A percentile compares a stretch with the other conserved stretches of the same genome.
These are phyloP conservation scores for Ophraella communa DNA, from an alignment of 2,888 invertebrate genomes.

Conservation along the genomic window DNA sequence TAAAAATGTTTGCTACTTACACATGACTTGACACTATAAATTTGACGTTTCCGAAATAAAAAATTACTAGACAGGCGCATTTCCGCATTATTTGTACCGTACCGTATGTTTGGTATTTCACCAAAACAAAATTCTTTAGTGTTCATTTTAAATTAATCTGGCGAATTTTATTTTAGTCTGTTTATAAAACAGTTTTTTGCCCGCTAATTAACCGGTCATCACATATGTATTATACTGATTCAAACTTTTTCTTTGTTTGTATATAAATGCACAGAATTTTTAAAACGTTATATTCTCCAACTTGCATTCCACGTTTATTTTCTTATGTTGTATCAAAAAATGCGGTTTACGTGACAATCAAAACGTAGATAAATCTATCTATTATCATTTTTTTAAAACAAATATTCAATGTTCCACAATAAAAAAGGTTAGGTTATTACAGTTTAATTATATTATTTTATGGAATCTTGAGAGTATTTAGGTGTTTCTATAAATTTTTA, in stretches of 20 bases:
- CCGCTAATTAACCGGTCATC: neutral
- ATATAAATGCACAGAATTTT: neutral
- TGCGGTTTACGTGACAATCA: too few species aligned
- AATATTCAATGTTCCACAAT: too few species aligned
- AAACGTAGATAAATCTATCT: too few species aligned
- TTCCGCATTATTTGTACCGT: too few species aligned
- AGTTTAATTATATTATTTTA: too few species aligned
- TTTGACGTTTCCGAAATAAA: constrained; percentile 41
- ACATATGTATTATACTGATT: neutral
- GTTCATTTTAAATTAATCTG: neutral
- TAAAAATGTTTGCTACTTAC: constrained; percentile 40
- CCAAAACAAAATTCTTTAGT: neutral
- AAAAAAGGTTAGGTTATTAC: too few species aligned
- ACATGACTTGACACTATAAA: constrained; percentile 48
- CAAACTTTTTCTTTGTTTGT: neutral
- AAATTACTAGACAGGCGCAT: constrained; percentile 15
- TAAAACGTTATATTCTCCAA: too few species aligned
- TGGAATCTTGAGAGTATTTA: too few species aligned
- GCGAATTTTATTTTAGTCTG: neutral
- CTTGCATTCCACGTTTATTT: too few species aligned
- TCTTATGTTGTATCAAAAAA: too few species aligned
- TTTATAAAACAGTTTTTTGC: constrained; percentile 2
- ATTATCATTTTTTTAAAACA: too few species aligned
- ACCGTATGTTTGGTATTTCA: neutral
- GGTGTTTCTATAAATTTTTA: too few species aligned